Base-by-base conservation (phyloP, 2,888 invertebrate genomes). In the Patella ulyssiponensis region DNA sequence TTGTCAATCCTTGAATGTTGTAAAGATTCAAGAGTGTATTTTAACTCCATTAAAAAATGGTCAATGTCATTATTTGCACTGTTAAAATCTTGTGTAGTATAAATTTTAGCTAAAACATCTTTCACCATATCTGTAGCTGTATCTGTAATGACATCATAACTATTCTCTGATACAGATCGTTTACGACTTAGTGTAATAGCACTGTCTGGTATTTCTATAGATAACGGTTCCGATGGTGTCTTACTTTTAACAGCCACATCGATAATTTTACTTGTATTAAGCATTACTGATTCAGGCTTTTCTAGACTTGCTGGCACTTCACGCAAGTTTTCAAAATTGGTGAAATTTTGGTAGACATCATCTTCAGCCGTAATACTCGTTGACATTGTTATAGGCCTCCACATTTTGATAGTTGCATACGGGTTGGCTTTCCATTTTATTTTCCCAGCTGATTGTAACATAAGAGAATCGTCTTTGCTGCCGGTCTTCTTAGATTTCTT, bases 41-140 rank as follows among this genome's bases (percentile, higher is more conserved):
- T 87, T 27, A 90, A 77, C 75, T 86, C 87, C 15, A 75, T 77
- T 23, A 89, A 95, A 69, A 94, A 94, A 33, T 80, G 74, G 73
- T 90, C 88, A 7, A 88, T 82, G 79, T 89, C 89, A 69, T 81
- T 76, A 51, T 83, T 83, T 2, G 88, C 88, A 72, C 80, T 78
- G 12, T 82, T 82, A 74, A 88, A 87, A 52, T 82, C 85, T 33
- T 86, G 85, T 11, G 82, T 81, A 7, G 81, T 83, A 76, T 88
- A 88, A 4, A 80, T 82, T 71, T 83, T 85, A 53, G 84, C 82
- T 15, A 88, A 76, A 74, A 88, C 86, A 69, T 83, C 74, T 79
- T 84, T 86, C 17, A 88, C 84, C n/a, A 84, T 84, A 71, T 85
- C 85, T 17, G 85, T 83, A 75, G 85, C 85, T 78, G 81, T 84